A percentile compares a stretch with the other conserved stretches of the same genome.
These are phyloP conservation scores for Mormyrus iriodes DNA, from an alignment of 2,113 vertebrate genomes.

Conservation along the genomic window DNA sequence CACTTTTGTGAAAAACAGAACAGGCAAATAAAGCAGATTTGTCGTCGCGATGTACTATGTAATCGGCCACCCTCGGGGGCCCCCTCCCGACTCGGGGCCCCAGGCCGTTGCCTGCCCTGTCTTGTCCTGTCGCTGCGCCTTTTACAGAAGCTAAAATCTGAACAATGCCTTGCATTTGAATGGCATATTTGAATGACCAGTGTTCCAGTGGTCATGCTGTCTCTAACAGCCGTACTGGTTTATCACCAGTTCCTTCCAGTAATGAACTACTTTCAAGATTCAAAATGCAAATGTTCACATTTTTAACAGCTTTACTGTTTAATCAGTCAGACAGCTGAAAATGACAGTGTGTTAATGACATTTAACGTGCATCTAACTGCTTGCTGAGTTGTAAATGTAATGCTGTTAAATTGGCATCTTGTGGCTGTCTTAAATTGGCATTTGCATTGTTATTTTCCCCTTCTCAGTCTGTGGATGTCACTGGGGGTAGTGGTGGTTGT, in stretches of 20 bases:
- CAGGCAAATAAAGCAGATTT: background rate
- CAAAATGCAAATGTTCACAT: background rate
- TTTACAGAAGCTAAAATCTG: background rate
- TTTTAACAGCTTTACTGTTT: background rate
- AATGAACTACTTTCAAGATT: background rate
- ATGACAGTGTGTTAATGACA: background rate
- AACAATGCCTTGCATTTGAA: background rate
- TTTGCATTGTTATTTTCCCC: background rate
- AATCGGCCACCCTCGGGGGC: no score
- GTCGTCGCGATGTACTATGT: background rate
- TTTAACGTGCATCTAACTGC: background rate
- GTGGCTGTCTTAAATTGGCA: background rate
- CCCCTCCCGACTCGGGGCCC: background rate
- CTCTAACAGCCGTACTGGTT: background rate
- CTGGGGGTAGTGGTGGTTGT: background rate
- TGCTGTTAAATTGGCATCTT: background rate
- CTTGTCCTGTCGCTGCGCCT: background rate
- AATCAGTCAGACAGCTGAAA: background rate
- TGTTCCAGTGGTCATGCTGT: background rate
- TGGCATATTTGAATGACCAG: background rate
- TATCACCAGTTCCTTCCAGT: background rate
- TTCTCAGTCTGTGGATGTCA: slow-evolving; percentile 3
- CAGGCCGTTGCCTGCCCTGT: background rate
- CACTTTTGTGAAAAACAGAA: background rate
- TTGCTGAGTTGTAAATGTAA: background rate